These are phyloP conservation scores for Anomalospiza imberbis DNA, from an alignment of 2,797 vertebrate species.

Conservation along the genomic window DNA sequence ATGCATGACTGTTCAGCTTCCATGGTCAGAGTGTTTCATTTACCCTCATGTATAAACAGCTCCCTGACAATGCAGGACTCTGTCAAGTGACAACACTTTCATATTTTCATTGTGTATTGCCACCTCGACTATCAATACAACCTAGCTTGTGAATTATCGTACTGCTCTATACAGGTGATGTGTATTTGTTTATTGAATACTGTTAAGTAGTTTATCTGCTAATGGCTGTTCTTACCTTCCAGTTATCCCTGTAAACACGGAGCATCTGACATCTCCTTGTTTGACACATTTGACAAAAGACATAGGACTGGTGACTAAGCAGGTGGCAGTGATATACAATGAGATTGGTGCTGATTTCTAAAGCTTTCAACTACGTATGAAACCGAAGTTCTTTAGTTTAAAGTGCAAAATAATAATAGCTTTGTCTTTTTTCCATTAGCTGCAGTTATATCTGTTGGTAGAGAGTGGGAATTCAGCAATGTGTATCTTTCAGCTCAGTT, in stretches of 20 bases:
- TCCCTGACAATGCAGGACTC: neutral
- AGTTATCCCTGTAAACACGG: neutral
- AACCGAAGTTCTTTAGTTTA: constrained; percentile 39
- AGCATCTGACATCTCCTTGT: neutral
- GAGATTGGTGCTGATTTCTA: constrained; percentile 50
- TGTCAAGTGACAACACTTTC: neutral
- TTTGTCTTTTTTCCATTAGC: constrained; percentile 26
- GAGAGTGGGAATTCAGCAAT: constrained; percentile 6
- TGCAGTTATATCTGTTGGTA: neutral
- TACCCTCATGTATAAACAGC: neutral
- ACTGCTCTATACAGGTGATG: constrained; percentile 14
- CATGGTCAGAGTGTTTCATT: neutral
- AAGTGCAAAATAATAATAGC: constrained; percentile 9
- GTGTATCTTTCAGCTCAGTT: constrained; percentile 23
- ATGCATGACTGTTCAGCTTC: neutral
- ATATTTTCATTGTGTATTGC: neutral
- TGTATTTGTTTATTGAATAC: neutral
- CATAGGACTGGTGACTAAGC: constrained; percentile 26
- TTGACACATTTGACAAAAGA: neutral
- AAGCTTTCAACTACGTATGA: constrained; percentile 38
- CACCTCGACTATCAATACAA: constrained; percentile 7
- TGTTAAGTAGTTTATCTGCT: constrained; percentile 48
- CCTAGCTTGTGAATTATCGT: neutral
- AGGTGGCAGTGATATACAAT: constrained; percentile 6
- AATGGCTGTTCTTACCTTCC: constrained; percentile 3